Evolutionary conservation across 23 tunicate species (phyloP).

Genomic region (Halocynthia aurantium): DNA sequence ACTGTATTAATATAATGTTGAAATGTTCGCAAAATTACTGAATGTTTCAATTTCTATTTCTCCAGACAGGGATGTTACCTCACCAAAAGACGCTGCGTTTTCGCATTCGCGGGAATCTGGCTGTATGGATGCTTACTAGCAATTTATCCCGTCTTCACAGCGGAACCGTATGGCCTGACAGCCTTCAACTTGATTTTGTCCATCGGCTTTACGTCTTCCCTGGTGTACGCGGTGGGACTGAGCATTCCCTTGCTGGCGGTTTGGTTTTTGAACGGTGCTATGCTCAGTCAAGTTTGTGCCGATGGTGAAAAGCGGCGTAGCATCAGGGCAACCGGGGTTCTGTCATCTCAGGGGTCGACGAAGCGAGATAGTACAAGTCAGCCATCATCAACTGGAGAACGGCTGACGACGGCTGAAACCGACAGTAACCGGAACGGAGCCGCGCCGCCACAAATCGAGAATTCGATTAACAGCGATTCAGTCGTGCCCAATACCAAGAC

Average conservation of each 20-base stretch:
- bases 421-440: background rate
- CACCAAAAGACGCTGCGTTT: constrained; percentile 37
- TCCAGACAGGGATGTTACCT: constrained; percentile 49
- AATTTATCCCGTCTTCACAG: constrained; percentile 44
- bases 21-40: background rate
- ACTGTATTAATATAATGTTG: background rate
- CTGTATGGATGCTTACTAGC: constrained; percentile 31
- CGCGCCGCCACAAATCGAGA: no score
- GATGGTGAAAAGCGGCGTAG: constrained; percentile 50
- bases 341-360: background rate
- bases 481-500: no score
- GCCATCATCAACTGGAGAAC: background rate
- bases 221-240: constrained; percentile 41
- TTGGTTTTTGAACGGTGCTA: constrained; percentile 70
- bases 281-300: constrained; percentile 55
- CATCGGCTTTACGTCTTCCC: constrained; percentile 24
- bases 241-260: constrained; percentile 54
- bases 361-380: no score
- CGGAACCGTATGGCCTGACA: constrained; percentile 20
- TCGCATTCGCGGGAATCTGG: constrained; percentile 47
- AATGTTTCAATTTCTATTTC: constrained; percentile 3
- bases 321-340: constrained; percentile 7
- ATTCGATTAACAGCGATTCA: no score
- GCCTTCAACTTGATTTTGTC: constrained; percentile 51
- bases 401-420: background rate